These are phyloP conservation scores for Noctua janthina DNA, from an alignment of 2,888 invertebrate species.

Conservation along the genomic window DNA sequence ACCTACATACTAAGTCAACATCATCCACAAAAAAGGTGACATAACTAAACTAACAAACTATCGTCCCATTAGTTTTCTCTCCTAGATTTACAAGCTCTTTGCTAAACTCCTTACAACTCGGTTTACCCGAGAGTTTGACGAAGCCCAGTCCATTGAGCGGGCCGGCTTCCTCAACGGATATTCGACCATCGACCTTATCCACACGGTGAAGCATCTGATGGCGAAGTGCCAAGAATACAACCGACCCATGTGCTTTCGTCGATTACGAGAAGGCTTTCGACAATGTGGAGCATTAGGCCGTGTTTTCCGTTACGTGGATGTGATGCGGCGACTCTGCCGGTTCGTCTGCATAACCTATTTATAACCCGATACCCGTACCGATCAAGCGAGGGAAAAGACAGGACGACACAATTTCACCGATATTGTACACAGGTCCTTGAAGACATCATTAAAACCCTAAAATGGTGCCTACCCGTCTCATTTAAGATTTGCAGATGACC, in stretches of 20 bases:
- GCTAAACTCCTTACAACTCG: neutral
- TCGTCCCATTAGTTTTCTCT: neutral
- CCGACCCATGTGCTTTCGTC: neutral
- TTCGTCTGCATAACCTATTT: neutral
- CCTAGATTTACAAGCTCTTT: neutral
- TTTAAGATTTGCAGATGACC: neutral
- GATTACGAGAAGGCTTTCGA: neutral
- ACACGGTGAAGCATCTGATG: neutral
- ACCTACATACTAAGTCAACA: neutral
- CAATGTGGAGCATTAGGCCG: neutral
- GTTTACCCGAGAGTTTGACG: neutral
- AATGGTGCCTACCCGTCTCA: neutral
- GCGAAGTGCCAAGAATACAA: neutral
- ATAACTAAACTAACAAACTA: neutral
- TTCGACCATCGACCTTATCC: neutral
- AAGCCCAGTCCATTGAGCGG: neutral
- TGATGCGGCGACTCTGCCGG: neutral
- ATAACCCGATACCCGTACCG: too few species aligned
- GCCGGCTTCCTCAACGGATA: neutral
- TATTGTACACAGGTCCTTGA: neutral
- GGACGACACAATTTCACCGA: neutral
- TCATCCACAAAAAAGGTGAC: neutral
- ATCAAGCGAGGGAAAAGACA: neutral
- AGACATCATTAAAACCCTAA: neutral
- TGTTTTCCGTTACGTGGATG: neutral